These are phyloP conservation scores for Leucoptera coffeella DNA, from an alignment of 2,888 invertebrate genomes.

Conservation along the genomic window DNA sequence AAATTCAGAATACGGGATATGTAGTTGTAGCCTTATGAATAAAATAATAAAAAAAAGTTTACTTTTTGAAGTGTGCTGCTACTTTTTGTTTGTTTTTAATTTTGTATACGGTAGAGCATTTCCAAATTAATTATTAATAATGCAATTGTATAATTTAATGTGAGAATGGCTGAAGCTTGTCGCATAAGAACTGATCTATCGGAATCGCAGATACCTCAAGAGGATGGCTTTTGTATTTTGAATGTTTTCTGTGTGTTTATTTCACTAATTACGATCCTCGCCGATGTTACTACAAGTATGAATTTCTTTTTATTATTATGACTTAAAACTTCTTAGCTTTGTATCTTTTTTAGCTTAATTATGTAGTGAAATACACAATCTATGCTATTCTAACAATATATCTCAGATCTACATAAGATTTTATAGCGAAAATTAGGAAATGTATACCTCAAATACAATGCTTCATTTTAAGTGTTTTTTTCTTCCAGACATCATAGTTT, in stretches of 20 bases:
- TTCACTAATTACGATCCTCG: conserved; percentile 52
- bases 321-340: conserved; percentile 10
- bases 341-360: conserved; percentile 3
- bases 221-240: conserved; percentile 43
- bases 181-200: conserved; percentile 22
- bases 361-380: conserved; percentile 3
- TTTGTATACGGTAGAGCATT: no score
- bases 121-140: no score
- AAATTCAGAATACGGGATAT: no score
- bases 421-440: no score
- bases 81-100: not conserved
- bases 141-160: no score
- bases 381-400: no score
- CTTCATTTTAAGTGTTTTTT: conserved; percentile 1
- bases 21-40: no score
- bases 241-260: conserved; percentile 49
- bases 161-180: conserved; percentile 36
- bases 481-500: conserved; percentile 50
- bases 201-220: conserved; percentile 26
- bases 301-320: conserved; percentile 5
- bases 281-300: conserved; percentile 56
- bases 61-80: not conserved
- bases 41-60: not conserved
- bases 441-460: conserved; percentile 6
- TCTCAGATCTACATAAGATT: no score